phyloP scores from a whole-genome alignment of 2,888 invertebrate genomes.

The Eupelmus urozonus region DNA sequence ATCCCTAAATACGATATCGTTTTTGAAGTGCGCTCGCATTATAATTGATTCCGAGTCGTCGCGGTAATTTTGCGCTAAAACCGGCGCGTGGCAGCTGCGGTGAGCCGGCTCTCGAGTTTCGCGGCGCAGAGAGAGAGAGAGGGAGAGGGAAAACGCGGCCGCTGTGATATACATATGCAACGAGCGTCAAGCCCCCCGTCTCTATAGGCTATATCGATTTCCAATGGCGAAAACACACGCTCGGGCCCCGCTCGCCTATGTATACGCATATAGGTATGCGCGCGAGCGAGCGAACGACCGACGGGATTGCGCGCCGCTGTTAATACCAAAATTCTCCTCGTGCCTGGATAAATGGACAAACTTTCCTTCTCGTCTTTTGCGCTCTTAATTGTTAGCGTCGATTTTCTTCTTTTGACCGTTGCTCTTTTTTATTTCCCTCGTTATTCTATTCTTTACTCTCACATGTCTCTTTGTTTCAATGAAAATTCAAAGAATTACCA shows the following conservation, averaged over 20 bases:
- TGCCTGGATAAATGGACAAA: conserved; percentile 6
- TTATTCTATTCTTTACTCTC: too few relatives aligned
- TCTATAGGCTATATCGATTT: conserved; percentile 41
- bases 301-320: background rate
- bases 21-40: conserved; percentile 3
- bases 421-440: too few relatives aligned
- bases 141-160: background rate
- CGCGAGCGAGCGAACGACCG: conserved; percentile 15
- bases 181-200: background rate
- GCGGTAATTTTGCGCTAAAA: conserved; percentile 26
- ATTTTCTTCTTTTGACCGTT: too few relatives aligned
- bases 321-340: conserved; percentile 18
- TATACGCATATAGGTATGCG: background rate
- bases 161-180: background rate
- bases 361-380: background rate
- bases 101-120: conserved; percentile 24
- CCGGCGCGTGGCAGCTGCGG: background rate
- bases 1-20: conserved; percentile 34
- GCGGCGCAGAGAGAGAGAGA: background rate
- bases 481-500: too few relatives aligned
- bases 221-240: conserved; percentile 28
- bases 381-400: too few relatives aligned
- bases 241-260: background rate
- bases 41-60: conserved; percentile 28
- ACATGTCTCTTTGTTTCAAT: too few relatives aligned